These are phyloP conservation scores for Corbicula japonica DNA, from an alignment of 2,888 invertebrate genomes.

Conservation along the genomic window DNA sequence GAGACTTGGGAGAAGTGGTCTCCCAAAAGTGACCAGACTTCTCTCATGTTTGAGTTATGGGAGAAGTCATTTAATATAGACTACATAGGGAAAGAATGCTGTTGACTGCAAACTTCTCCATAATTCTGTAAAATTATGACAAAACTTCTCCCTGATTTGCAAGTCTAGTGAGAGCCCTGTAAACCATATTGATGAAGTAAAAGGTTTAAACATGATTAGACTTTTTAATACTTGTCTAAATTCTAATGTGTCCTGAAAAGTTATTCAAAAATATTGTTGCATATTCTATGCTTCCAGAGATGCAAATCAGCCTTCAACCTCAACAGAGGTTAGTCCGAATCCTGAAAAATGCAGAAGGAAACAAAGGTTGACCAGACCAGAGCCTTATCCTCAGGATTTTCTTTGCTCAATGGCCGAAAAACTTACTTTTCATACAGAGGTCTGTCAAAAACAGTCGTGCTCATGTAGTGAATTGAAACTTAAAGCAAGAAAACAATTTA, in stretches of 20 bases:
- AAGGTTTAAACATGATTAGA: no score
- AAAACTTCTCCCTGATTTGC: no score
- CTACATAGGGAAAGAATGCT: no score
- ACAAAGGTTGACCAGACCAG: constrained; percentile 49
- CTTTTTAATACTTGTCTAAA: neutral
- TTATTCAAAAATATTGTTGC: neutral
- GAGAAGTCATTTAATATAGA: no score
- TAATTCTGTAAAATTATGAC: no score
- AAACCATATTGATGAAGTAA: no score
- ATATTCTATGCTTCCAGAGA: constrained; percentile 13
- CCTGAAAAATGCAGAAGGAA: neutral
- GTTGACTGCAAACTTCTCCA: no score
- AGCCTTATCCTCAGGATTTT: constrained; percentile 74
- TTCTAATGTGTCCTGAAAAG: neutral
- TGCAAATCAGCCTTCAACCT: constrained; percentile 1
- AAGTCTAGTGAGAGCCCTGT: no score
- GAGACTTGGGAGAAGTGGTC: no score
- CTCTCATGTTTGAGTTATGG: no score
- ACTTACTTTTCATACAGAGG: constrained; percentile 71
- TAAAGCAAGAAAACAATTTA: constrained; percentile 67
- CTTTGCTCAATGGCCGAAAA: constrained; percentile 73
- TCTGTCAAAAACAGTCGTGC: constrained; percentile 73
- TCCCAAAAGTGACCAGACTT: no score
- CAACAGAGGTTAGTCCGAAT: neutral
- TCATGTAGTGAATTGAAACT: constrained; percentile 64